Evolutionary conservation across 2,797 vertebrate genomes (phyloP).

Genomic region (Buceros bicornis): DNA sequence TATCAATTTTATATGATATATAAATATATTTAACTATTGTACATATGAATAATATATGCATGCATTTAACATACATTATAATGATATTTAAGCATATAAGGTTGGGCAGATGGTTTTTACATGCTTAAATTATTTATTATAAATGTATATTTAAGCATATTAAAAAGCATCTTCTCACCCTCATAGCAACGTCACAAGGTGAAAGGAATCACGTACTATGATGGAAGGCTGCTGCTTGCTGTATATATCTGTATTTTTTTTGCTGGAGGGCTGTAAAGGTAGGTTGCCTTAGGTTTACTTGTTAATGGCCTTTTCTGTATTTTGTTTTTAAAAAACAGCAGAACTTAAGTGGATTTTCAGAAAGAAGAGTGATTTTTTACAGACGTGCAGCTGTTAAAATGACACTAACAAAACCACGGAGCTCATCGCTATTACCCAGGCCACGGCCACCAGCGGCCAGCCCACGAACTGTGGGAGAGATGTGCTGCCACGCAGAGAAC

Average conservation of each 20-base stretch:
- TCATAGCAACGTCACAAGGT: not conserved
- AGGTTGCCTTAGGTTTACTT: not conserved
- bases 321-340: not conserved
- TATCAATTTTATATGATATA: not conserved
- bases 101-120: not conserved
- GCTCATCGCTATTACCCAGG: not conserved
- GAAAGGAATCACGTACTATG: not conserved
- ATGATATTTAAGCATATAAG: not conserved
- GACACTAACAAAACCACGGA: fast-evolving
- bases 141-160: not conserved
- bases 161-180: not conserved
- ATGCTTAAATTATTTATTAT: not conserved
- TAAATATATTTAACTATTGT: not conserved
- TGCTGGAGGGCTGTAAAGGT: not conserved
- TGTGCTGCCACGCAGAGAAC: fast-evolving
- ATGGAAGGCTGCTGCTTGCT: not conserved
- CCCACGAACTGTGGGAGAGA: not conserved
- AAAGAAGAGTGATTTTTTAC: not conserved
- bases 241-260: not conserved
- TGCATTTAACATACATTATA: not conserved
- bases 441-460: not conserved
- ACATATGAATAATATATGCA: not conserved
- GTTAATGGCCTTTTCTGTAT: not conserved
- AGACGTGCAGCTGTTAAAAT: not conserved
- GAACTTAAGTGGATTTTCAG: not conserved